Conservation (phyloP, 2,888 invertebrate species). For the Stomorhina lunata region DNA sequence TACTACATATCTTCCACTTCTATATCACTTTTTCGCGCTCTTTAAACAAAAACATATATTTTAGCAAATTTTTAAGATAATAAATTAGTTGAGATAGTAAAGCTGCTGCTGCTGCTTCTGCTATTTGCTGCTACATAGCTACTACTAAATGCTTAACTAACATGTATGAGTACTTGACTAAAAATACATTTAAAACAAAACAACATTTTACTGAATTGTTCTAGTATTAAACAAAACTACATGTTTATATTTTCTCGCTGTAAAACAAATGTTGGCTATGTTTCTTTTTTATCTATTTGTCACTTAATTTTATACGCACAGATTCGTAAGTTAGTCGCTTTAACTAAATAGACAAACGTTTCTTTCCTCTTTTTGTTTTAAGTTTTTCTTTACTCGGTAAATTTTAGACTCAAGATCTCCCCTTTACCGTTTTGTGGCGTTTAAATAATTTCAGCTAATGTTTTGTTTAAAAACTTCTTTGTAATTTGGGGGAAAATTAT, state of each 20-base stretch:
- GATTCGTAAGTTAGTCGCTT: conserved; percentile 16
- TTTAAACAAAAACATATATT: conserved; percentile 41
- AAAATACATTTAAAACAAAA: conserved; percentile 20
- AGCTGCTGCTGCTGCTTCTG: conserved; percentile 13
- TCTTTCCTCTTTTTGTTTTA: not conserved
- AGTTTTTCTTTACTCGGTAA: not conserved
- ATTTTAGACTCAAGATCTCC: not conserved
- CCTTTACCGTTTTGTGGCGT: not conserved
- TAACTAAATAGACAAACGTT: not conserved
- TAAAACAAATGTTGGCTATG: conserved; percentile 25
- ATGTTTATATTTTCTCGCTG: not conserved
- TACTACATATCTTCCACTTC: not conserved
- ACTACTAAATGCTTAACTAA: too few species aligned
- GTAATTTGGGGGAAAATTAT: not conserved
- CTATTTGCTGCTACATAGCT: not conserved
- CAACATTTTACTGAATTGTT: not conserved
- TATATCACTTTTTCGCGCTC: not conserved
- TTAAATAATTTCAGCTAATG: not conserved
- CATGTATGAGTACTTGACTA: not conserved
- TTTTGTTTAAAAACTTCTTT: not conserved
- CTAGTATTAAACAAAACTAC: not conserved
- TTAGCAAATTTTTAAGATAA: conserved; percentile 56
- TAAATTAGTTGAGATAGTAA: conserved; percentile 54
- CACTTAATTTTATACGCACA: conserved; percentile 49
- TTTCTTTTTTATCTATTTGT: conserved; percentile 40